Evolutionary conservation across 2,888 invertebrate species (phyloP).

Genomic region (Brenthis ino): DNA sequence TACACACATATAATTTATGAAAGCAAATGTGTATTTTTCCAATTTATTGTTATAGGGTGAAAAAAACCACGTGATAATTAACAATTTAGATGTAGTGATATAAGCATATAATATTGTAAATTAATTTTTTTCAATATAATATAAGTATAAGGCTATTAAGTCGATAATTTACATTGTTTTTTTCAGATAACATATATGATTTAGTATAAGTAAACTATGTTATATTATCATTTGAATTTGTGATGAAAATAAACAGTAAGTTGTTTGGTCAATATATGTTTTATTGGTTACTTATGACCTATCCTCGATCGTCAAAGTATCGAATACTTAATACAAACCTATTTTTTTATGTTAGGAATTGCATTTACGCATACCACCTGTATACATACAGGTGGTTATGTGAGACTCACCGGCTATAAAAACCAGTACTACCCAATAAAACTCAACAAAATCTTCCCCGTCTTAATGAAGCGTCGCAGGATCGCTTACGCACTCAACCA

Average conservation of each 20-base stretch:
- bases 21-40: conserved; percentile 26
- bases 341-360: too few relatives aligned
- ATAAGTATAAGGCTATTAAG: conserved; percentile 57
- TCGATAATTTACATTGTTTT: conserved; percentile 44
- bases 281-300: conserved; percentile 27
- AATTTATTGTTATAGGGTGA: conserved; percentile 50
- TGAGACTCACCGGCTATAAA: too few relatives aligned
- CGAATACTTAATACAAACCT: background rate
- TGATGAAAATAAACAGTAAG: conserved; percentile 73
- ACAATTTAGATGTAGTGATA: conserved; percentile 62
- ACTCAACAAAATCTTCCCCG: too few relatives aligned
- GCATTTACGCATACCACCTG: too few relatives aligned
- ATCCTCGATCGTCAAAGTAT: background rate
- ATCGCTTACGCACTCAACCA: too few relatives aligned
- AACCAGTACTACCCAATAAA: too few relatives aligned
- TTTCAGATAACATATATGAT: conserved; percentile 54
- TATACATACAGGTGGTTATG: too few relatives aligned
- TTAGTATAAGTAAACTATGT: conserved; percentile 44
- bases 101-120: conserved; percentile 56
- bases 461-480: too few relatives aligned
- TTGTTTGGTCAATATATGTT: conserved; percentile 60
- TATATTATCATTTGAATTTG: conserved; percentile 64
- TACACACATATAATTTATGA: background rate
- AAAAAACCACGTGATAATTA: conserved; percentile 70
- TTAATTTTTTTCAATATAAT: conserved; percentile 52